Base-by-base conservation (phyloP, 2,888 invertebrate genomes). In the Drosophila pseudotakahashii region DNA sequence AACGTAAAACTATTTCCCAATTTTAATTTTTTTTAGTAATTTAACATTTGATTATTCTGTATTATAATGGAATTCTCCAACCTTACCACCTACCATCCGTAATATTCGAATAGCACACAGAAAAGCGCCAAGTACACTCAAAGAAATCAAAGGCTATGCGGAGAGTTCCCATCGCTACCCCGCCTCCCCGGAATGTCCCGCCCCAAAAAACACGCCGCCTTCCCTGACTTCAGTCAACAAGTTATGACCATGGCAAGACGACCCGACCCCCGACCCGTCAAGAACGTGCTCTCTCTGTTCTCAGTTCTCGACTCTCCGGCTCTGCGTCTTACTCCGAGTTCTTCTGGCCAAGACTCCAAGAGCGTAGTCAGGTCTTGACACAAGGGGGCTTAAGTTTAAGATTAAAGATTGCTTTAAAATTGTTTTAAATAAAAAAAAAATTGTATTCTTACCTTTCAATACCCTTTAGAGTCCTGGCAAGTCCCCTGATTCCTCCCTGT, bases 221-320 rank as follows among this genome's bases (percentile, higher is more conserved):
- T 53, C 23, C 39, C 58, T 48, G 48, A 44, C 26, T 39, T 50
- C 69, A 34, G 54, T 51, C 79, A 64, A 80, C 83, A 79, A 77
- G 80, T 79, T 79, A 70, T 79, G 80, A 72, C 81, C 74, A 80
- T 78, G 75, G 67, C 76, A 81, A 69, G 78, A 61, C 66, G 78
- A 70, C 48, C 48, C 47, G 51, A 51, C 79, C 75, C 50, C 41
- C 71, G 52, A 73, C 69, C 76, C 76, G 57, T 70, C 71, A 75
- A 83, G 81, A 79, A 83, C 84, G 71, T 72, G 74, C 78, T 80
- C 50, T 44, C 41, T 59, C 42, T 41, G 14, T 26, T 45, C 55
- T 44, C 50, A 19, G 30, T 14, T 55, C 55, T 60, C 42, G 42
- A 44, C 37, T 53, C 59, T 44, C 34, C 16, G 26, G 16, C 19